Evolutionary conservation across 2,113 vertebrate species (phyloP).

Genomic region (Nansenia antarctica): DNA sequence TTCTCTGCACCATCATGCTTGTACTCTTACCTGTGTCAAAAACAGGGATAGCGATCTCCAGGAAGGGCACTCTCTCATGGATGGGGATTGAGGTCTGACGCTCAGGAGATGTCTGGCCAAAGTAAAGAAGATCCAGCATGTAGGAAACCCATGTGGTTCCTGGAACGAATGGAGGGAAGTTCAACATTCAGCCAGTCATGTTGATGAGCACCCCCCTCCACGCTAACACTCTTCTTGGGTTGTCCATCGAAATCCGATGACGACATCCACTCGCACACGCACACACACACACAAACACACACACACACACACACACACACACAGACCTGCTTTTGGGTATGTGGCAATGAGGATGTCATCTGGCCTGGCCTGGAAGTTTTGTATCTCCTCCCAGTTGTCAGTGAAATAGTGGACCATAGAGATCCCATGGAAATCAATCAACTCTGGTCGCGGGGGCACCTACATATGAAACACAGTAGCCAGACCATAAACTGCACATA

Average conservation of each 20-base stretch:
- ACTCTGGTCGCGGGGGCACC: constrained; percentile 19
- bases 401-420: constrained; percentile 55
- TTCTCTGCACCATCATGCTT: neutral
- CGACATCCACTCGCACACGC: too few relatives aligned
- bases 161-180: too few relatives aligned
- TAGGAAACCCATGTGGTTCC: constrained; percentile 81
- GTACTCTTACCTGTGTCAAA: constrained; percentile 18
- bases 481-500: too few relatives aligned
- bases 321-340: constrained; percentile 82
- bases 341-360: constrained; percentile 81
- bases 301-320: neutral
- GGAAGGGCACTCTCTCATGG: constrained; percentile 71
- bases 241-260: too few relatives aligned
- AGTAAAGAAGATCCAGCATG: constrained; percentile 75
- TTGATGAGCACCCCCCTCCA: too few relatives aligned
- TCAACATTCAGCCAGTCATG: too few relatives aligned
- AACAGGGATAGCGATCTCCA: constrained; percentile 54
- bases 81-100: constrained; percentile 63
- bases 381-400: constrained; percentile 76
- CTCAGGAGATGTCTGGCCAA: constrained; percentile 51
- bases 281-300: neutral
- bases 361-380: constrained; percentile 75
- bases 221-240: too few relatives aligned
- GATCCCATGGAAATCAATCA: constrained; percentile 70
- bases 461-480: constrained; percentile 49